Evolutionary conservation across 2,113 vertebrate genomes (phyloP), one percentile per base, ranked within the genome.

Genomic region (Arenaria interpres): DNA sequence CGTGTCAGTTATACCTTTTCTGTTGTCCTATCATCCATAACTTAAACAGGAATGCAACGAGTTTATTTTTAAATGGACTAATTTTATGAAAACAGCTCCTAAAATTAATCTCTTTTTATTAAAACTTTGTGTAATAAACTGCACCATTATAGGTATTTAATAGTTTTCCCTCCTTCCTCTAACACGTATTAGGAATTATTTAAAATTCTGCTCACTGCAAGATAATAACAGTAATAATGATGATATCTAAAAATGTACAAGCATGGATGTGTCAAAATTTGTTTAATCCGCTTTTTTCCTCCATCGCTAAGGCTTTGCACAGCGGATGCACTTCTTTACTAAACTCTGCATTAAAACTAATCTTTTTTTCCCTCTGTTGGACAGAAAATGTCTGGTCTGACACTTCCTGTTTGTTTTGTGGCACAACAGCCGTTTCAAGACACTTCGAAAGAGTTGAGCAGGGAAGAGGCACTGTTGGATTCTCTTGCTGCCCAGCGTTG

Each of bases 351-450:
- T 32, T 37, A 12, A 15, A 93, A 73, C 11, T 37, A 22, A 14
- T 14, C 15, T 33, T 18, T 48, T 46, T 50, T 3, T 3, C 4
- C 4, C 21, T 22, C 12, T 25, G 0, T 1, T 2, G 39, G 12
- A 35, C 17, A 60, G 28, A 33, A 79, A 5, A 67, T 7, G 24
- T 35, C 69, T 43, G 16, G 2, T 37, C 48, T 11, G 43, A 79
- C 62, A 6, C 23, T 83, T 72, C 51, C 64, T 72, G 51, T 66
- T 41, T 23, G 18, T 77, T 84, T 45, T 16, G n/a, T 18, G 28
- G 9, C 66, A 18, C 23, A 48, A 14, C 21, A 56, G 37, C 60
- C 4, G 4, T 50, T 59, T 67, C 69, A 56, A 62, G 64, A 66
- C 19, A 66, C 19, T n/a, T 32, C 6, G 0, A 24, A 77, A 30